A percentile compares a stretch with the other conserved stretches of the same genome.
Conservation (phyloP, 2,888 invertebrate genomes). For the Podabrus alpinus region DNA sequence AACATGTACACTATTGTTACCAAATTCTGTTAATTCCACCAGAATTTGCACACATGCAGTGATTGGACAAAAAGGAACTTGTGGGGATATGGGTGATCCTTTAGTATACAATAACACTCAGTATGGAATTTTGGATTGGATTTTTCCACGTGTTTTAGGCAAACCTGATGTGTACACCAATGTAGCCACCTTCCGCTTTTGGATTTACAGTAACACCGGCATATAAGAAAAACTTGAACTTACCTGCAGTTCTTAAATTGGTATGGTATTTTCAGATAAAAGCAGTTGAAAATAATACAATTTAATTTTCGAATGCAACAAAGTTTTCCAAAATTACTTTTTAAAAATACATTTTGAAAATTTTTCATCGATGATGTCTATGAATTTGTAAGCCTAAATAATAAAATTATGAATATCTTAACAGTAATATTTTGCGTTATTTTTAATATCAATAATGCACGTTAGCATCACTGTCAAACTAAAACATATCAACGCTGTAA, state of each 20-base stretch:
- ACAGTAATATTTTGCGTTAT: background rate
- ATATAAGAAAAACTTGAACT: background rate
- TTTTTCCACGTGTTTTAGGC: background rate
- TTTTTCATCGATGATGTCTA: background rate
- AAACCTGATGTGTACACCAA: background rate
- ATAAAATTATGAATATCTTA: background rate
- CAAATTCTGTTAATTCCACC: background rate
- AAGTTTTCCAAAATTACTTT: background rate
- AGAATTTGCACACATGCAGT: background rate
- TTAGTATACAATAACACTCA: background rate
- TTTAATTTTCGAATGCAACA: background rate
- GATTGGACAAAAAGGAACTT: background rate
- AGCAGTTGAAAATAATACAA: background rate
- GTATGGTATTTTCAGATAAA: background rate
- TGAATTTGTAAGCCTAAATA: background rate
- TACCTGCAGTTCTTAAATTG: background rate
- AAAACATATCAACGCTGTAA: background rate
- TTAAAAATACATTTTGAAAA: background rate
- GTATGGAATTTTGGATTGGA: background rate
- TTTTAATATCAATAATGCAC: background rate
- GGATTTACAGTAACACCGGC: background rate
- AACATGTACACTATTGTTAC: background rate
- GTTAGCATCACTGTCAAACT: background rate
- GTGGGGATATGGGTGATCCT: background rate
- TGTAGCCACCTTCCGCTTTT: background rate